phyloP scores from a whole-genome alignment of 2,113 vertebrate species.

The Colaptes auratus region DNA sequence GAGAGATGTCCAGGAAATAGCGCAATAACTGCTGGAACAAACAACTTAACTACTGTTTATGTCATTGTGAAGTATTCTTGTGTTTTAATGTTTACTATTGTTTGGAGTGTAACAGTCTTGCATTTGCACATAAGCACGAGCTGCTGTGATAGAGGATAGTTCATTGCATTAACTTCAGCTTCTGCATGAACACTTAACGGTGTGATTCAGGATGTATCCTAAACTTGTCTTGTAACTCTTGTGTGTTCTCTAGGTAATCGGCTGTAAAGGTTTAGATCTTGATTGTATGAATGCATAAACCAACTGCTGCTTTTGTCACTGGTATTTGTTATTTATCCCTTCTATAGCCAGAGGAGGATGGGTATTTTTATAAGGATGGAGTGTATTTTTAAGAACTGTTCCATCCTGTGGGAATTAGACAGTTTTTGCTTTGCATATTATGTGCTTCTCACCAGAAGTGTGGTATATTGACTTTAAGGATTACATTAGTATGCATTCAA shows the following conservation, averaged over 20 bases:
- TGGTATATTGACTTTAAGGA: constrained; percentile 50
- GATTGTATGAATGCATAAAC: constrained; percentile 67
- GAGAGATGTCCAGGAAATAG: constrained; percentile 70
- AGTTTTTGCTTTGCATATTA: constrained; percentile 61
- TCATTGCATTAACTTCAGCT: constrained; percentile 63
- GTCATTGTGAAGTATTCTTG: constrained; percentile 76
- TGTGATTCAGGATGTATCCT: constrained; percentile 59
- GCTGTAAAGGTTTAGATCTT: constrained; percentile 67
- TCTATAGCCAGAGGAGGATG: not conserved
- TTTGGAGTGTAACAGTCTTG: constrained; percentile 68
- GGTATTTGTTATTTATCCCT: constrained; percentile 47
- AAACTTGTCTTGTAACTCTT: constrained; percentile 55
- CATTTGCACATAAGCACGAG: constrained; percentile 76
- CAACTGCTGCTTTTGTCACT: constrained; percentile 62
- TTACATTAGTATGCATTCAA: constrained; percentile 51
- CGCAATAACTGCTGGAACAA: constrained; percentile 80
- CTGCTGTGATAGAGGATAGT: constrained; percentile 72
- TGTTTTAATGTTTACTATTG: constrained; percentile 67
- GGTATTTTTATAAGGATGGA: constrained; percentile 51
- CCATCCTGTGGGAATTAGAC: constrained; percentile 48
- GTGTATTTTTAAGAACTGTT: constrained; percentile 56
- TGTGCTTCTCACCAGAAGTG: constrained; percentile 62
- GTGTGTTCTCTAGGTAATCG: constrained; percentile 50
- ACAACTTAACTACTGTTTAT: constrained; percentile 79
- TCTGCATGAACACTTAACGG: constrained; percentile 68